phyloP scores from a whole-genome alignment of 2,888 invertebrate species.

The Iselma pallidipennis region DNA sequence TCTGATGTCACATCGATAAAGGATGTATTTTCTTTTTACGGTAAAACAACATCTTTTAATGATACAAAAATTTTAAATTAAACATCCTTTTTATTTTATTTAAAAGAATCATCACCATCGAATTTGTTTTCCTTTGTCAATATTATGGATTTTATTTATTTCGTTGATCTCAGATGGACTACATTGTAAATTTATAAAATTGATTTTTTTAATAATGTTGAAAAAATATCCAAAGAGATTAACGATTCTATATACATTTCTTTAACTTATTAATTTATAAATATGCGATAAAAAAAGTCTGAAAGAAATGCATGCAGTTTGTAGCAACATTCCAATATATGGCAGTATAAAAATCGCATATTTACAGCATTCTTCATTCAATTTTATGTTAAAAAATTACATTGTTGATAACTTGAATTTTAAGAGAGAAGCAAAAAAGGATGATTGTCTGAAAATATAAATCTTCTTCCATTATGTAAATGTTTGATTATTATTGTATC shows the following conservation, averaged over 20 bases:
- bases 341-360: conserved; percentile 40
- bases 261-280: not conserved
- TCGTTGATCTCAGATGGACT: no score
- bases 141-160: no score
- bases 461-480: no score
- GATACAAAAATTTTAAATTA: conserved; percentile 38
- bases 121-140: no score
- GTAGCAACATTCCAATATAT: conserved; percentile 10
- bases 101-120: not conserved
- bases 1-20: conserved; percentile 52
- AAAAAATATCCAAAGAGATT: no score
- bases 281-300: not conserved
- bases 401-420: conserved; percentile 22
- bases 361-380: conserved; percentile 32
- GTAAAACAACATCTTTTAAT: conserved; percentile 40
- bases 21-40: conserved; percentile 47
- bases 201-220: no score
- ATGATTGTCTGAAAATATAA: conserved; percentile 32
- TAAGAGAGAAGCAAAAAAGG: not conserved
- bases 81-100: not conserved
- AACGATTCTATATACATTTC: no score
- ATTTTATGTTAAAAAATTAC: conserved; percentile 15
- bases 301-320: not conserved
- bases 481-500: conserved; percentile 2
- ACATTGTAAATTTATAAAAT: no score